phyloP scores from a whole-genome alignment of 1,140 invertebrate species.

The Pseudomyrmex dendroicus region DNA sequence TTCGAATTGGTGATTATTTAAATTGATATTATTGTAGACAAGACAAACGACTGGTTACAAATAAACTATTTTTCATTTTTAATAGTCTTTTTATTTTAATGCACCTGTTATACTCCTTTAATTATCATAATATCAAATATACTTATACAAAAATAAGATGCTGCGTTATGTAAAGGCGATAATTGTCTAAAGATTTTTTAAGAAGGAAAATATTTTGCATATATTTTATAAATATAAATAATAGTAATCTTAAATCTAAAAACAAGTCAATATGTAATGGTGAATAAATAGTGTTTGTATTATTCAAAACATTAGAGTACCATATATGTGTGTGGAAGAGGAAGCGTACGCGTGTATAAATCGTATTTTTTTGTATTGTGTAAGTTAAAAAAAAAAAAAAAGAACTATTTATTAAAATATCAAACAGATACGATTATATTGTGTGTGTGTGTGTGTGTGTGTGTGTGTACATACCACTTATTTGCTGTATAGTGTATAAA shows the following conservation, averaged over 20 bases:
- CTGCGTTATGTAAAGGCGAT: not conserved
- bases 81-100: slow-evolving; percentile 68
- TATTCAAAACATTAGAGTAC: not conserved
- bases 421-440: not conserved
- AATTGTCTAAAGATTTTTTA: not conserved
- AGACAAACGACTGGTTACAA: slow-evolving; percentile 78
- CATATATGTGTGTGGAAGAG: not conserved
- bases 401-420: not conserved
- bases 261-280: not conserved
- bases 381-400: slow-evolving; percentile 7
- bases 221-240: not conserved
- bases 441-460: too few relatives aligned
- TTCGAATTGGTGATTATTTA: slow-evolving; percentile 70
- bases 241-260: not conserved
- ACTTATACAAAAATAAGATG: not conserved
- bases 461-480: too few relatives aligned
- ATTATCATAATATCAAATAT: not conserved
- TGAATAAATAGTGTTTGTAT: slow-evolving; percentile 11
- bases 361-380: not conserved
- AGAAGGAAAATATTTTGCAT: not conserved
- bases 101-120: not conserved
- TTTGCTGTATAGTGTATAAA: too few relatives aligned
- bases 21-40: slow-evolving; percentile 77
- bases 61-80: slow-evolving; percentile 83
- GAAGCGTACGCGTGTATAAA: not conserved